Evolutionary conservation across 2,888 invertebrate species (phyloP).

Genomic region (Cryptocephalus primarius): DNA sequence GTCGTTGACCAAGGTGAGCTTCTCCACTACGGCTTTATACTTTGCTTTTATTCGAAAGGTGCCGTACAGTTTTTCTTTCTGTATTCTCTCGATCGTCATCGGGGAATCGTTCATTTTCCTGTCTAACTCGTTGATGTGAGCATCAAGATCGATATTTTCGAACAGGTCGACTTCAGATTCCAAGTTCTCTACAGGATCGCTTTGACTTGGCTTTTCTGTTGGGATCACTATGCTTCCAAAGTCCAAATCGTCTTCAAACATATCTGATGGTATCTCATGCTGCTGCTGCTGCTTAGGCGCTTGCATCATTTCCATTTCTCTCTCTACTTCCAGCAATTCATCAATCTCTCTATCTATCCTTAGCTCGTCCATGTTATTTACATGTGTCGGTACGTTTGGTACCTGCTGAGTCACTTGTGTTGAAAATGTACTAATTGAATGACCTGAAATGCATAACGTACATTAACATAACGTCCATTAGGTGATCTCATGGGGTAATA

Average conservation of each 20-base stretch:
- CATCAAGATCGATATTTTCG: neutral
- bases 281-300: conserved; percentile 2
- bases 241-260: conserved; percentile 22
- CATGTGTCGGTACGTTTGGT: no score
- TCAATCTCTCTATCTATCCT: conserved; percentile 21
- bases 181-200: neutral
- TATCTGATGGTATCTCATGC: conserved; percentile 15
- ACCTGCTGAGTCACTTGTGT: no score
- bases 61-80: conserved; percentile 22
- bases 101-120: neutral
- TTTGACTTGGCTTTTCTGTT: neutral
- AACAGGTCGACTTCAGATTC: neutral
- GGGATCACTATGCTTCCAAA: conserved; percentile 12
- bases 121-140: neutral
- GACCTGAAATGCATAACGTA: no score
- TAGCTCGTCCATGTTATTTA: conserved; percentile 9
- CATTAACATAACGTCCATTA: no score
- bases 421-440: no score
- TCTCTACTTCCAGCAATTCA: conserved; percentile 20
- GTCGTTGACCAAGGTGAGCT: conserved; percentile 42
- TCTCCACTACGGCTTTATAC: conserved; percentile 44
- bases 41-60: conserved; percentile 47
- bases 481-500: no score
- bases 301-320: conserved; percentile 10
- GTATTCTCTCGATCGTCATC: neutral